A percentile compares a stretch with the other conserved stretches of the same genome.
Evolutionary conservation across 2,888 invertebrate genomes (phyloP).

Genomic region (Agonopterix subpropinquella): DNA sequence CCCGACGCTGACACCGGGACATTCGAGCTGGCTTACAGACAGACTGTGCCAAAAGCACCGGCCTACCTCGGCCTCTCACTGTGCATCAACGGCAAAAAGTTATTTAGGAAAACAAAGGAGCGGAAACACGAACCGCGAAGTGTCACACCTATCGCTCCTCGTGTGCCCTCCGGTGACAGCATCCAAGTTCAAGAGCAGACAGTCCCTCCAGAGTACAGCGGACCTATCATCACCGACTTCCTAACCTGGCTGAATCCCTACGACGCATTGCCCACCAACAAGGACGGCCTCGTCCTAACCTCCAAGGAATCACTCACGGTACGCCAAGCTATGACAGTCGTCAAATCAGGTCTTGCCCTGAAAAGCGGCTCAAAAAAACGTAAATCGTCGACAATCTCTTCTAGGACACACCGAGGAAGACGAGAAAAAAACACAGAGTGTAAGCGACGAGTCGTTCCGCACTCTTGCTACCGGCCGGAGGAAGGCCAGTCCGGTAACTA

Average conservation of each 20-base stretch:
- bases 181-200: slow-evolving; percentile 34
- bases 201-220: slow-evolving; percentile 70
- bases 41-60: slow-evolving; percentile 84
- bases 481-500: slow-evolving; percentile 34
- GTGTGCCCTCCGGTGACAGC: slow-evolving; percentile 41
- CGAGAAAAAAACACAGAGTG: slow-evolving; percentile 62
- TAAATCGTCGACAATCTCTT: slow-evolving; percentile 68
- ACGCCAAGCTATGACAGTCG: slow-evolving; percentile 66
- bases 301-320: slow-evolving; percentile 60
- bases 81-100: slow-evolving; percentile 79
- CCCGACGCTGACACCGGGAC: slow-evolving; percentile 86
- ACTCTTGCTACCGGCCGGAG: slow-evolving; percentile 60
- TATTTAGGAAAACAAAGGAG: slow-evolving; percentile 66
- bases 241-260: slow-evolving; percentile 79
- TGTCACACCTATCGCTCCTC: slow-evolving; percentile 36
- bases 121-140: slow-evolving; percentile 55
- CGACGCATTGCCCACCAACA: slow-evolving; percentile 50
- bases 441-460: slow-evolving; percentile 56
- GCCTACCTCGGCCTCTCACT: slow-evolving; percentile 86
- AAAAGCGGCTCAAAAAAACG: slow-evolving; percentile 63
- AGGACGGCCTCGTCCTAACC: slow-evolving; percentile 49
- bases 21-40: slow-evolving; percentile 87
- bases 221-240: slow-evolving; percentile 81
- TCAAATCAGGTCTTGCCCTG: slow-evolving; percentile 55
- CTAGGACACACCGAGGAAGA: slow-evolving; percentile 63